Evolutionary conservation across 2,797 vertebrate genomes (phyloP), one percentile per base, ranked within the genome.

Genomic region (Galagoides demidoff): DNA sequence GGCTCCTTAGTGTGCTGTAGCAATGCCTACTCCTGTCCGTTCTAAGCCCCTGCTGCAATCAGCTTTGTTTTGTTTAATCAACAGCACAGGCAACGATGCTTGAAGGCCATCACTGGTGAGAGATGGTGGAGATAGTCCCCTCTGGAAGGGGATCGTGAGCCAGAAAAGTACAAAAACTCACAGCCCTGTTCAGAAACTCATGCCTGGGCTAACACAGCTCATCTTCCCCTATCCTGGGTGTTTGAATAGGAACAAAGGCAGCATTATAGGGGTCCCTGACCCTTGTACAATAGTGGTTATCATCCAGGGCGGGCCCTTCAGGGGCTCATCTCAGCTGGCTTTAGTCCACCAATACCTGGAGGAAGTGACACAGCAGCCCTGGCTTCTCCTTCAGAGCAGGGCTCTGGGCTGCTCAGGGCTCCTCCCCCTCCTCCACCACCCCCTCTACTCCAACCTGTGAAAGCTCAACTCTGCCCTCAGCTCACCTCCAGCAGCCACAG

Each of bases 11-110:
- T 52, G 94, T 95, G 85, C 97, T 96, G 98, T 98, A 98, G 98
- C 98, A 98, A 98, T 96, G 98, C 98, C 95, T 97, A 96, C 98
- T 96, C 95, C 96, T 98, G 98, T 98, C 98, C 98, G 98, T 92
- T 59, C 97, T 95, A 92, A 98, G 98, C 97, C 98, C 98, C 98
- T 98, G 98, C 99, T 98, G 98, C 98, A 99, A 98, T 99, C 98
- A 98, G 98, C 98, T 98, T 96, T 94, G 25, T 98, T 99, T 99
- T 98, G 98, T 99, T 99, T 99, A 99, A 99, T 99, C 99, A 99
- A 99, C 98, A 98, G 98, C 98, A 98, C 98, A 96, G 95, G 96
- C 97, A 97, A 95, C 97, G 98, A 90, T 89, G 90, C 92, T 97
- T 97, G 98, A 98, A 98, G 99, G 98, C 98, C 98, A 98, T 99